Evolutionary conservation across 2,113 vertebrate genomes (phyloP).

Genomic region (Progne subis): DNA sequence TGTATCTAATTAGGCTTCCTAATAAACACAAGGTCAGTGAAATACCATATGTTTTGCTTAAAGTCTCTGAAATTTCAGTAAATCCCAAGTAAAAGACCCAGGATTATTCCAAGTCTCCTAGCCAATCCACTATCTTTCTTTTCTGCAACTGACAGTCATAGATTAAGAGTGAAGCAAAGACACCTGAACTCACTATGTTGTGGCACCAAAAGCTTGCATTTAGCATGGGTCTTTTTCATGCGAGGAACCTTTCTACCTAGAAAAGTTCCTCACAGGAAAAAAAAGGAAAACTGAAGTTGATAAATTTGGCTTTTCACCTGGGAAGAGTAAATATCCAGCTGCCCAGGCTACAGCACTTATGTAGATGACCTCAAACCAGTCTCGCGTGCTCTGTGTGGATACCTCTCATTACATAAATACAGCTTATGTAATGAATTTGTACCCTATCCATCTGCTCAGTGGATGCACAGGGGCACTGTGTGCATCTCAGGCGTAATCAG

Average conservation of each 20-base stretch:
- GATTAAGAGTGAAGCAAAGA: neutral
- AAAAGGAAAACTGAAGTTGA: neutral
- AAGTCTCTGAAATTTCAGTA: neutral
- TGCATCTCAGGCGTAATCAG: neutral
- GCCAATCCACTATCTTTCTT: neutral
- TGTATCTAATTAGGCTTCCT: neutral
- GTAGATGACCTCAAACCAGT: neutral
- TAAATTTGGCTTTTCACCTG: neutral
- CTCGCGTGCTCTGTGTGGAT: neutral
- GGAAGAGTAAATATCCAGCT: neutral
- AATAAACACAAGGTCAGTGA: neutral
- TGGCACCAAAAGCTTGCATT: neutral
- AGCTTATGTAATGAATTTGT: neutral
- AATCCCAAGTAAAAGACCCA: neutral
- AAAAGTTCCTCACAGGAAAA: neutral
- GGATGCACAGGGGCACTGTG: rapidly evolving
- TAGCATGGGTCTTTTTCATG: neutral
- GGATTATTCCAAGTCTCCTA: neutral
- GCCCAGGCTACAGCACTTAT: neutral
- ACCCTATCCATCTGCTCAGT: neutral
- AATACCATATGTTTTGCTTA: neutral
- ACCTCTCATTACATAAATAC: neutral
- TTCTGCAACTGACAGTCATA: neutral
- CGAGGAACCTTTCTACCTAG: neutral
- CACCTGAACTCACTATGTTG: neutral